These are phyloP conservation scores for Thymelicus sylvestris DNA, from an alignment of 2,888 invertebrate genomes.

Conservation along the genomic window DNA sequence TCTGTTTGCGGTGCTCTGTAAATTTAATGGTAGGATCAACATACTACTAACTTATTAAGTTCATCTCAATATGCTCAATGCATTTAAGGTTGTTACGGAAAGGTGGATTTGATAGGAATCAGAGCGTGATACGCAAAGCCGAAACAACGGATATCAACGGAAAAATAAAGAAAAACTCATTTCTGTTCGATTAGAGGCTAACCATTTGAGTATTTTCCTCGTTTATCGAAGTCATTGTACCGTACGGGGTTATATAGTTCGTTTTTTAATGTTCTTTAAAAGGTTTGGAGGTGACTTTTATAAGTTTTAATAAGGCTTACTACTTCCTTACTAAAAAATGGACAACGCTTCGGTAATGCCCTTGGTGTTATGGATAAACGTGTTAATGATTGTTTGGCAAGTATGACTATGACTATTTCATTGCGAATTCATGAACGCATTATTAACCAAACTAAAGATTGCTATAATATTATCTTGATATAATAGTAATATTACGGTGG, in stretches of 20 bases:
- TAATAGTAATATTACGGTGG: too few species aligned
- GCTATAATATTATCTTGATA: too few species aligned
- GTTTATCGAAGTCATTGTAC: constrained; percentile 23
- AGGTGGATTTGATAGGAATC: constrained; percentile 38
- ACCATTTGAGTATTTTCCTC: constrained; percentile 27
- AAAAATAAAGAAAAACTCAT: constrained; percentile 39
- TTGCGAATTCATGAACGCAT: too few species aligned
- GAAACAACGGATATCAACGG: constrained; percentile 38
- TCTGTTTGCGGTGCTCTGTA: too few species aligned
- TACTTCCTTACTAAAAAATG: too few species aligned
- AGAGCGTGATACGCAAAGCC: constrained; percentile 47
- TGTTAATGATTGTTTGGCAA: too few species aligned
- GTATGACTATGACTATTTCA: too few species aligned
- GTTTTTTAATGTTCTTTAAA: neutral
- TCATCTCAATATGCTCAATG: constrained; percentile 3
- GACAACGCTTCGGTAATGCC: too few species aligned
- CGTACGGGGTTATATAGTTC: neutral
- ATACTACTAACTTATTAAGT: neutral
- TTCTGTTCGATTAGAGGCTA: constrained; percentile 35
- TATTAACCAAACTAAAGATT: too few species aligned
- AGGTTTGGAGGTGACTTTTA: too few species aligned
- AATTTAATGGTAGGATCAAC: neutral
- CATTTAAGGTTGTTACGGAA: constrained; percentile 32
- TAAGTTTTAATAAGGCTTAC: too few species aligned
- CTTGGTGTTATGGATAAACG: too few species aligned